A percentile compares a stretch with the other conserved stretches of the same genome.
Evolutionary conservation across 64 coral and sea anemone genomes (phyloP).

Genomic region (Platygyra sinensis): DNA sequence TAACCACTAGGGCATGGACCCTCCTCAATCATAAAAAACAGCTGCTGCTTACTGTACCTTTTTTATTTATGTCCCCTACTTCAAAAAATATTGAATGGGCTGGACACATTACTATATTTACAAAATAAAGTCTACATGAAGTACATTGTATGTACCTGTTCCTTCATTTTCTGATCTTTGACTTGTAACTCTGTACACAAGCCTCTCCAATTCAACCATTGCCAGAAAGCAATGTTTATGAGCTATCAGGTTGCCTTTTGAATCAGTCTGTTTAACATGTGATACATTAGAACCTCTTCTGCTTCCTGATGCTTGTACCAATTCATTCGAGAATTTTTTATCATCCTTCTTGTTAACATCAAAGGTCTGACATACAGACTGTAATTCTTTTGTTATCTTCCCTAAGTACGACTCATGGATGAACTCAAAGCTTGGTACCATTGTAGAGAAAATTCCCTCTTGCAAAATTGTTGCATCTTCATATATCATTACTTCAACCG

Average conservation of each 20-base stretch:
- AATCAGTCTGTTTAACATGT: conserved; percentile 8
- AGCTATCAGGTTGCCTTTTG: neutral
- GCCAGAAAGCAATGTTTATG: neutral
- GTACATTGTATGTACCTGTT: neutral
- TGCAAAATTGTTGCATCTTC: conserved; percentile 76
- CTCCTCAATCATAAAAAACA: too few species aligned
- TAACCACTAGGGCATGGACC: too few species aligned
- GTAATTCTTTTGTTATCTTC: conserved; percentile 68
- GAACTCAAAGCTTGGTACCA: conserved; percentile 61
- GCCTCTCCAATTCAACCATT: neutral
- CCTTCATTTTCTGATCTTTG: conserved; percentile 25
- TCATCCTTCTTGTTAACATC: conserved; percentile 1
- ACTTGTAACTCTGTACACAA: neutral
- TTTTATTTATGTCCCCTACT: too few species aligned
- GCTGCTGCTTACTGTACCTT: too few species aligned
- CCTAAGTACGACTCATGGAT: conserved; percentile 70
- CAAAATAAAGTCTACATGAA: too few species aligned
- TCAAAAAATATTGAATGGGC: too few species aligned
- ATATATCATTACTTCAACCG: conserved; percentile 79
- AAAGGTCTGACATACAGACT: conserved; percentile 59
- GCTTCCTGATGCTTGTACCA: neutral
- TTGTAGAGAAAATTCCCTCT: conserved; percentile 52
- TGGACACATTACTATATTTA: too few species aligned
- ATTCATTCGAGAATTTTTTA: neutral
- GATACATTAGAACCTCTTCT: conserved; percentile 17